Evolutionary conservation across 1,140 invertebrate species (phyloP), one percentile per base, ranked within the genome.

Genomic region (Drosophila repleta): DNA sequence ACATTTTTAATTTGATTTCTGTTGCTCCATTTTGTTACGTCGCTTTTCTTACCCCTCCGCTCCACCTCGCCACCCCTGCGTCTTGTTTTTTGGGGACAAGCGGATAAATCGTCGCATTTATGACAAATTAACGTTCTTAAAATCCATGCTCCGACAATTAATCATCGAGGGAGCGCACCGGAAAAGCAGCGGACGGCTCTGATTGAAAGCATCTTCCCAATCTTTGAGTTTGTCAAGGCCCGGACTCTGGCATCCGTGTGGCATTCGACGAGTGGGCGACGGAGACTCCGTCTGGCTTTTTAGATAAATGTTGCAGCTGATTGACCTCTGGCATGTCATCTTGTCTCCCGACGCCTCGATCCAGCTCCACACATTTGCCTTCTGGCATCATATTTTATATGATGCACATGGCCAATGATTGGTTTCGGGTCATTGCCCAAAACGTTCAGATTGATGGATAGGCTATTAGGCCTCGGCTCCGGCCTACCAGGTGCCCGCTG

Each of bases 61-160:
- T 13, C 8, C 4, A 2, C 15, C 4, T n/a, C 13, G 1, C 5
- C n/a, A 17, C 24, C 18, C 29, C n/a, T 5, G 6, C 39, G 17
- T 32, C 4, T 35, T 39, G 10, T 21, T 21, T 20, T n/a, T 55
- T 66, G 48, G 64, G 62, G 39, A 71, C 58, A 53, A 43, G 53
- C 65, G 71, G 45, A 67, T 64, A 71, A 67, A 56, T 70, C 55
- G 46, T 81, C 67, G 79, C 81, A 82, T 73, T 67, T 88, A 87
- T 88, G 82, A 87, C 78, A 87, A 87, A 87, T 87, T 87, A 87
- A 87, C 82, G 81, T 79, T 82, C 83, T 87, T 78, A 87, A 85
- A 80, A 73, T 73, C 66, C 82, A 76, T 65, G 72, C 68, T 51
- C 62, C 65, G 78, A 60, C 78, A 87, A 85, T 87, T 88, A 88